These are phyloP conservation scores for Ageneiosus marmoratus DNA, from an alignment of 2,113 vertebrate species.

Conservation along the genomic window DNA sequence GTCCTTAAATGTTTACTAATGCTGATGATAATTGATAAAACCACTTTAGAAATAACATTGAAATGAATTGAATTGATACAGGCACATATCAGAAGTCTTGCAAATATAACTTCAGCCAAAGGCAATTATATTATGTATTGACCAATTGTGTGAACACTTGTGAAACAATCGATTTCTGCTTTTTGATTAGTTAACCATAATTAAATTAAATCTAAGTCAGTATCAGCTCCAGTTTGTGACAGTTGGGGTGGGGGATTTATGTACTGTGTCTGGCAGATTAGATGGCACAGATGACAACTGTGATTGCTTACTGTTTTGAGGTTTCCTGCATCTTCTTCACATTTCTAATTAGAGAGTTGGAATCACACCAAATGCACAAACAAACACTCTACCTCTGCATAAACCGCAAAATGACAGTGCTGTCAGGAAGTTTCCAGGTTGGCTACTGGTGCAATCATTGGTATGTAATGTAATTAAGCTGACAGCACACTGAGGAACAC, in stretches of 20 bases:
- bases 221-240: neutral
- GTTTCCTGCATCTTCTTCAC: neutral
- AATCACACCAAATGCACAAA: neutral
- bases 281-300: neutral
- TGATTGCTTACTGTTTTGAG: neutral
- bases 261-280: neutral
- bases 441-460: neutral
- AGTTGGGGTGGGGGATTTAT: neutral
- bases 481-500: neutral
- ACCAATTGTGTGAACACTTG: neutral
- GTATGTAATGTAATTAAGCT: neutral
- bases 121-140: neutral
- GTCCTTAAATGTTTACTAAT: too few relatives aligned
- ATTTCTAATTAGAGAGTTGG: neutral
- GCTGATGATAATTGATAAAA: too few relatives aligned
- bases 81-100: neutral
- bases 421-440: neutral
- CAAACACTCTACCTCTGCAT: neutral
- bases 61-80: too few relatives aligned
- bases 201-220: neutral
- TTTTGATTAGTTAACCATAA: neutral
- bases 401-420: neutral
- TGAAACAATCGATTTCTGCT: neutral
- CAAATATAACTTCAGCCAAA: neutral
- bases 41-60: too few relatives aligned